These are phyloP conservation scores for Linurgus olivaceus DNA, from an alignment of 2,797 vertebrate species.

Conservation along the genomic window DNA sequence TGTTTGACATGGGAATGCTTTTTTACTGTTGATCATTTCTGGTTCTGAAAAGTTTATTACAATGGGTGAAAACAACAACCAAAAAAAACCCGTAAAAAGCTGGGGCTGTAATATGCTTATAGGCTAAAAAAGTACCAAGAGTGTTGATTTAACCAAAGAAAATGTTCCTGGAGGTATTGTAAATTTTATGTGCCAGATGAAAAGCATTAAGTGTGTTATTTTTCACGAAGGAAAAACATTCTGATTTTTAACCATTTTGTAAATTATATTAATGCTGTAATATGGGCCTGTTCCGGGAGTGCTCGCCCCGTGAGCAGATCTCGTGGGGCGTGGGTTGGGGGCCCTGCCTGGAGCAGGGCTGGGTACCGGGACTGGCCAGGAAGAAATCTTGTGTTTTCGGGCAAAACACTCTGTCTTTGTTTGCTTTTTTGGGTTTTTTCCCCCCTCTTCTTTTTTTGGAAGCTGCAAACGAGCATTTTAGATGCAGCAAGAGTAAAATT, in stretches of 20 bases:
- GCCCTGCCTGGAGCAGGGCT: background rate
- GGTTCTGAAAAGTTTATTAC: constrained; percentile 75
- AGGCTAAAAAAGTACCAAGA: constrained; percentile 70
- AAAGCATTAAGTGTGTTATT: constrained; percentile 77
- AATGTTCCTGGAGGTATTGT: constrained; percentile 77
- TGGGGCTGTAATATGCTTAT: constrained; percentile 68
- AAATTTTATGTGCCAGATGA: constrained; percentile 81
- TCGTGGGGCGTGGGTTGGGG: background rate
- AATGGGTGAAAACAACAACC: constrained; percentile 76
- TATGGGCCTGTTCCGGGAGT: background rate
- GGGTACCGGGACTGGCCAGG: background rate
- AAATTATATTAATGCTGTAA: constrained; percentile 71
- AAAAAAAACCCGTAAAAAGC: constrained; percentile 68
- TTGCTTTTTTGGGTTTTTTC: background rate
- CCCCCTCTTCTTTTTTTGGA: background rate
- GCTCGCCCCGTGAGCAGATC: background rate
- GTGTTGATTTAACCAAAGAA: constrained; percentile 76
- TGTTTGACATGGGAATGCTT: constrained; percentile 57
- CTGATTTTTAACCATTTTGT: constrained; percentile 75
- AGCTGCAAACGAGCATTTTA: background rate
- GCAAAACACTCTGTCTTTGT: background rate
- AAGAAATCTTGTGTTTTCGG: background rate
- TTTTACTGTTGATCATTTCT: constrained; percentile 75
- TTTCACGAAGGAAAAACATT: constrained; percentile 74
- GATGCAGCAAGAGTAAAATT: constrained; percentile 13